These are phyloP conservation scores for Thymelicus acteon DNA, from an alignment of 2,888 invertebrate species.

Conservation along the genomic window DNA sequence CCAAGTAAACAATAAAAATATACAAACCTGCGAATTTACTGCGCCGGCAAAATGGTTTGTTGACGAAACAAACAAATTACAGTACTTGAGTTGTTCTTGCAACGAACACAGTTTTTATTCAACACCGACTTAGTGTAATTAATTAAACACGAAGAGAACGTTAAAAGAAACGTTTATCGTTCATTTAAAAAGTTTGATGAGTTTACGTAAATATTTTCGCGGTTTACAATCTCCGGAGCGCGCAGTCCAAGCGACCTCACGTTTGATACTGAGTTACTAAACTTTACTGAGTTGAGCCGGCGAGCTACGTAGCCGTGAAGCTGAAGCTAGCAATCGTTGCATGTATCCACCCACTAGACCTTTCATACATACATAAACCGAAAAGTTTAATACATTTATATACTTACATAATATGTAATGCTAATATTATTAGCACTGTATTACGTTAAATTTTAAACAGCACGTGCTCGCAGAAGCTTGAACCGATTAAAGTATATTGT, in stretches of 20 bases:
- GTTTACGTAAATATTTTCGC: conserved; percentile 75
- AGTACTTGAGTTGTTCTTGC: conserved; percentile 54
- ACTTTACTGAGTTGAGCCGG: too few relatives aligned
- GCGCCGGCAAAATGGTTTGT: conserved; percentile 57
- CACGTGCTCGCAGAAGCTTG: too few relatives aligned
- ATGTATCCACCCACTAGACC: conserved; percentile 29
- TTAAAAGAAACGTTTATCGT: conserved; percentile 18
- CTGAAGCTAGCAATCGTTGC: conserved; percentile 25
- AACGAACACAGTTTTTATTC: conserved; percentile 28
- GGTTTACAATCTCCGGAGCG: conserved; percentile 61
- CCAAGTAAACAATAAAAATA: conserved; percentile 44
- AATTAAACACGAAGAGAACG: conserved; percentile 14
- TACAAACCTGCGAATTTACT: conserved; percentile 72
- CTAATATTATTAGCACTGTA: too few relatives aligned
- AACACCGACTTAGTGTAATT: conserved; percentile 2
- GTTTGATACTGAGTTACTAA: conserved; percentile 64
- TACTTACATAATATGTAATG: too few relatives aligned
- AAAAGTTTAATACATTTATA: too few relatives aligned
- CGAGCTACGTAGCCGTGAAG: too few relatives aligned
- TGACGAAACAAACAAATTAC: conserved; percentile 67
- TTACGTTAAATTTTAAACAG: too few relatives aligned
- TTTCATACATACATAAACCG: too few relatives aligned
- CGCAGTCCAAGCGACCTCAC: conserved; percentile 69
- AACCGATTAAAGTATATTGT: too few relatives aligned
- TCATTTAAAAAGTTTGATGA: conserved; percentile 62